These are phyloP conservation scores for Papilio aristodemus DNA, from an alignment of 1,140 invertebrate species.

Conservation along the genomic window DNA sequence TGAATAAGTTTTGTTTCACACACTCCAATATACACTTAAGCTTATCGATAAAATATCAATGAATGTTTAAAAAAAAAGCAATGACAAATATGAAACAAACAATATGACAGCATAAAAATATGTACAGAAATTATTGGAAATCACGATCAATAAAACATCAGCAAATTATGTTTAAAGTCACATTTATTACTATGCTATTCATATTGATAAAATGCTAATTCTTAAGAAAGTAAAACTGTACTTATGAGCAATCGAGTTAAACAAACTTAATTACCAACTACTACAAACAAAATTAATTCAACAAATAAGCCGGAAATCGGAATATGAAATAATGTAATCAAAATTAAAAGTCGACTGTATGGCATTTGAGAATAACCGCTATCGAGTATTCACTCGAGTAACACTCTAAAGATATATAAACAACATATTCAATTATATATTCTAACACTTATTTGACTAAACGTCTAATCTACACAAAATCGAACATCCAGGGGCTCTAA, in stretches of 20 bases:
- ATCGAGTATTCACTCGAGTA: slow-evolving; percentile 30
- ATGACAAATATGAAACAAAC: too few relatives aligned
- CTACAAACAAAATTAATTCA: slow-evolving; percentile 23
- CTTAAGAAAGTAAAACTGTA: slow-evolving; percentile 47
- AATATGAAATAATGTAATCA: slow-evolving; percentile 28
- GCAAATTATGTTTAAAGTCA: slow-evolving; percentile 68
- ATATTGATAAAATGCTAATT: slow-evolving; percentile 57
- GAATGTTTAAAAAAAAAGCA: too few relatives aligned
- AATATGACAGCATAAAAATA: slow-evolving; percentile 25
- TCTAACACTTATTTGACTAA: slow-evolving; percentile 66
- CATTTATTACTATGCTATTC: slow-evolving; percentile 70
- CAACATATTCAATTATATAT: slow-evolving; percentile 51
- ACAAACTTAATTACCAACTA: too few relatives aligned
- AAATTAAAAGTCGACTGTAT: background rate
- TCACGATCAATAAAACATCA: slow-evolving; percentile 6
- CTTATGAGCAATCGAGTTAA: slow-evolving; percentile 39
- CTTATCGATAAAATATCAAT: too few relatives aligned
- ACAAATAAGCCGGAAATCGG: slow-evolving; percentile 22
- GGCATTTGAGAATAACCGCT: background rate
- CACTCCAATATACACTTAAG: slow-evolving; percentile 22
- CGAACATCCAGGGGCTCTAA: slow-evolving; percentile 66
- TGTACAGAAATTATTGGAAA: background rate
- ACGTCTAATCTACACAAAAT: slow-evolving; percentile 66
- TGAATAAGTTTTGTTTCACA: slow-evolving; percentile 28
- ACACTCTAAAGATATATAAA: slow-evolving; percentile 43